A percentile compares a stretch with the other conserved stretches of the same genome.
phyloP scores from a whole-genome alignment of 2,113 vertebrate species.

The Notarius lentiginosus region DNA sequence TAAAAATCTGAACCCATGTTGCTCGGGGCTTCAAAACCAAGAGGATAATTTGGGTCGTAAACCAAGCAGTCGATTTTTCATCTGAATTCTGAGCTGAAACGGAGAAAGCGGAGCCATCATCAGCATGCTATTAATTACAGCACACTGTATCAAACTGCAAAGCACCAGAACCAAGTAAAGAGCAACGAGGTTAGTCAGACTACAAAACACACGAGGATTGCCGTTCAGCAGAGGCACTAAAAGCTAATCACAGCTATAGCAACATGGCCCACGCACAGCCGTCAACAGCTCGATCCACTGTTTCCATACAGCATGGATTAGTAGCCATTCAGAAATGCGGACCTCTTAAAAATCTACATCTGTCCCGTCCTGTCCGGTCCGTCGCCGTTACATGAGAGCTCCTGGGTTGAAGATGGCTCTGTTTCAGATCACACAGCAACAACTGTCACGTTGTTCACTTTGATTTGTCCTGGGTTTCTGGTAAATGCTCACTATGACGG shows the following conservation, averaged over 20 bases:
- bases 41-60: neutral
- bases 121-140: slow-evolving; percentile 38
- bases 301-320: neutral
- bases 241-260: slow-evolving; percentile 18
- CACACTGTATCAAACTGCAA: slow-evolving; percentile 5
- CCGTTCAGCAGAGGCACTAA: slow-evolving; percentile 4
- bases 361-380: slow-evolving; percentile 36
- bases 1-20: neutral
- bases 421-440: neutral
- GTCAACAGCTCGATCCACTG: neutral
- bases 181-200: slow-evolving; percentile 26
- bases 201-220: slow-evolving; percentile 9
- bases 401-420: slow-evolving; percentile 68
- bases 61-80: neutral
- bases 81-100: neutral
- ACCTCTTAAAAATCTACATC: neutral
- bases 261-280: neutral
- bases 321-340: neutral
- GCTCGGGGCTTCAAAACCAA: slow-evolving; percentile 5
- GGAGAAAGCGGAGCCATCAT: slow-evolving; percentile 8
- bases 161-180: slow-evolving; percentile 14
- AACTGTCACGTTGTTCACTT: no score
- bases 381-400: slow-evolving; percentile 68
- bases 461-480: neutral
- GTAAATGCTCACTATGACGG: neutral